These are phyloP conservation scores for Phocoena sinus DNA, from an alignment of 2,113 vertebrate species.

Conservation along the genomic window DNA sequence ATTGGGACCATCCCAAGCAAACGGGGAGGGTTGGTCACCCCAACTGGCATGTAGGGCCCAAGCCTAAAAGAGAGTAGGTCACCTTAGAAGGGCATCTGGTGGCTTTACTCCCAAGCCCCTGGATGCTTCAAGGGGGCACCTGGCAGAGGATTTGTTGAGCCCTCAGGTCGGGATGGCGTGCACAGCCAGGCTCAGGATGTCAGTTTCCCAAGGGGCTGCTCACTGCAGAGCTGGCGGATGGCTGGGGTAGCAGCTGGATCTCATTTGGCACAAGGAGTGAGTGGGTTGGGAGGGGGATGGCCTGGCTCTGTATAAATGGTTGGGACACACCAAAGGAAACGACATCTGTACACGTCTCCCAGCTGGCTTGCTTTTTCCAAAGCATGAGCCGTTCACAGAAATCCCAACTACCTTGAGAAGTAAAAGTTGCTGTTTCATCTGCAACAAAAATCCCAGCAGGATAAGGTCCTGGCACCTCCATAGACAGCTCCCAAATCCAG, in stretches of 20 bases:
- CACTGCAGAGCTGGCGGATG: neutral
- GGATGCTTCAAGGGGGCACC: neutral
- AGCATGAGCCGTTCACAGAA: neutral
- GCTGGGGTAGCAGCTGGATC: slow-evolving; percentile 17
- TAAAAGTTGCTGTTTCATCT: neutral
- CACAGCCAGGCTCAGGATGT: neutral
- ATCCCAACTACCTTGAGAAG: neutral
- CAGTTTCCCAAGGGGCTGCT: neutral
- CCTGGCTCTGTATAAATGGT: neutral
- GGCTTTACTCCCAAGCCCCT: neutral
- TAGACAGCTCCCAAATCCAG: neutral
- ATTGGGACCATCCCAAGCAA: neutral
- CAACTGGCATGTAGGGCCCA: neutral
- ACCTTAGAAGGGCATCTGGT: neutral
- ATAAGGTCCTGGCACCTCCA: neutral
- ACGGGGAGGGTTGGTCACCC: neutral
- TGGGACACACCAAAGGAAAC: neutral
- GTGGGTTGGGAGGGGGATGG: too few relatives aligned
- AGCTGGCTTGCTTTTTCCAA: neutral
- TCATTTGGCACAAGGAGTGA: neutral
- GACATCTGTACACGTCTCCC: neutral
- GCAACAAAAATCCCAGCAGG: neutral
- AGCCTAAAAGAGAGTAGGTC: neutral
- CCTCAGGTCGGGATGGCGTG: too few relatives aligned
- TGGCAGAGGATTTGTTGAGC: neutral